Base-by-base conservation (phyloP, 2,888 invertebrate genomes). In the Neocrepidodera transversa region DNA sequence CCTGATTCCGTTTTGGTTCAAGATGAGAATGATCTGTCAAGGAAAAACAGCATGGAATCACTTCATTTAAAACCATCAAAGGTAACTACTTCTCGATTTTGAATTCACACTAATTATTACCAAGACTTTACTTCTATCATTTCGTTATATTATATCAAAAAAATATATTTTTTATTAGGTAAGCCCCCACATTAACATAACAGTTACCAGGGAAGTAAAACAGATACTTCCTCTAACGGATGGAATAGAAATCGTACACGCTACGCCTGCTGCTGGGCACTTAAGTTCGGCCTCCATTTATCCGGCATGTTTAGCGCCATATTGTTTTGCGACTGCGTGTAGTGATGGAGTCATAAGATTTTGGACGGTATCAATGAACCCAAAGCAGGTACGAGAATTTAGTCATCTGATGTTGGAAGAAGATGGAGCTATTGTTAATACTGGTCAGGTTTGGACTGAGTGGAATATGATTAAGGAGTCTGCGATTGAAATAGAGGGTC, bases 251-350 rank as follows among this genome's bases (percentile, higher is more conserved):
- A 92, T 97, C 2, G 89, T 95, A 53, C 94, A 95, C 79, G 97
- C 96, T 0, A 89, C 93, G 0, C 95, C 97, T 0, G 94, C 97
- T 0, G 98, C 97, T 0, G 98, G 98, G 0, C 98, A 98, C 79
- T 83, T 98, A 38, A 95, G 97, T 76, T 97, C 97, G 0, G 95
- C 98, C 0, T 96, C 96, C 17, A 95, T 99, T 72, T 98, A 98
- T 81, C 97, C 98, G 2, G 97, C 97, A n/a, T 99, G 98, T 79
- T 88, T 96, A 74, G 96, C 98, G 0, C 98, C 98, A 0, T 99
- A 97, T 77, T 93, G 96, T 61, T 86, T 99, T 60, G 92, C 95
- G 0, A 97, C 97, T 0, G 96, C 97, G 1, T 98, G 97, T 76
- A 91, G 94, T 8, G 98, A 99, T 76, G 95, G 95, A 64, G 88